phyloP scores from a whole-genome alignment of 2,797 vertebrate genomes.

The Ispidina picta region DNA sequence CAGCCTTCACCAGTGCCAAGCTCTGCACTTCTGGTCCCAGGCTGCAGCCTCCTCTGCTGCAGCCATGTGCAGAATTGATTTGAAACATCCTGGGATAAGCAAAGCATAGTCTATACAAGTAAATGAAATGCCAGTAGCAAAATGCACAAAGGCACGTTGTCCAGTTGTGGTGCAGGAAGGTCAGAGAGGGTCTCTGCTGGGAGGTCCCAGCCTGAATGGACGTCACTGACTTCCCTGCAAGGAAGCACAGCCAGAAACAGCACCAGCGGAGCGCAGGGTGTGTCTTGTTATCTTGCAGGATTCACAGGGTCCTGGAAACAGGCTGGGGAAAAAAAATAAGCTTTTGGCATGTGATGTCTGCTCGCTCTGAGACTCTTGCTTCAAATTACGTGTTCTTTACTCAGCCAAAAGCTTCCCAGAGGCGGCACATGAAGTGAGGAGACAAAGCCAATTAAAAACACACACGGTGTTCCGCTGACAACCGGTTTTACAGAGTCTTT shows the following conservation, averaged over 20 bases:
- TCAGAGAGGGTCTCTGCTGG: neutral
- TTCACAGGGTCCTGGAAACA: neutral
- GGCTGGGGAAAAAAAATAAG: neutral
- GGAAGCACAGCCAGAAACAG: neutral
- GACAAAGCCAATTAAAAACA: neutral
- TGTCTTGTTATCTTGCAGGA: neutral
- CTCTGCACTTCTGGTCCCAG: neutral
- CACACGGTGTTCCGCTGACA: neutral
- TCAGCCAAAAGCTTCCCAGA: neutral
- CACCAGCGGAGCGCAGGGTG: accelerated
- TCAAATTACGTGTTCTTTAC: neutral
- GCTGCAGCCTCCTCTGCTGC: neutral
- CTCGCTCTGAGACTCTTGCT: neutral
- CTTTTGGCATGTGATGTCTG: neutral
- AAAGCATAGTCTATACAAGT: neutral
- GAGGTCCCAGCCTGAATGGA: neutral
- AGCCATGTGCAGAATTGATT: neutral
- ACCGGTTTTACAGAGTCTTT: neutral
- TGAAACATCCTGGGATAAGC: neutral
- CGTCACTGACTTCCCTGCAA: neutral
- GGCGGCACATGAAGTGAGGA: neutral
- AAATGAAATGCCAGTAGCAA: neutral
- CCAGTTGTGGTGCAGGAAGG: neutral
- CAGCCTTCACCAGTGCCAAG: neutral
- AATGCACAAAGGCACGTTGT: neutral